Evolutionary conservation across 2,113 vertebrate species (phyloP).

Genomic region (Uria aalge): DNA sequence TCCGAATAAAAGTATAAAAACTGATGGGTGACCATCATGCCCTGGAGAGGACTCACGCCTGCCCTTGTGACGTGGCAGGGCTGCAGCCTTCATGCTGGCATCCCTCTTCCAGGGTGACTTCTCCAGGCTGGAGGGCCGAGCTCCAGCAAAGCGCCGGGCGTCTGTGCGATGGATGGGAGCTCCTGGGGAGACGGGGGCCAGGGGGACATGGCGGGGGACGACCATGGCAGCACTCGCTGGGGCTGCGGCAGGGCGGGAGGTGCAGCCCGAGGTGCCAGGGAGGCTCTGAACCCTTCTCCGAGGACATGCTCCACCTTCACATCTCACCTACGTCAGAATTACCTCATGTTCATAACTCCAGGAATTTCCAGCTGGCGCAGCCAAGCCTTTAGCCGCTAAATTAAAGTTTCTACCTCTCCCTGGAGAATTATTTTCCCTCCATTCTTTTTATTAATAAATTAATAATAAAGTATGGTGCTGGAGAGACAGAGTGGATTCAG

Average conservation of each 20-base stretch:
- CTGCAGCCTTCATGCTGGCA: background rate
- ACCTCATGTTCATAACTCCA: conserved; percentile 38
- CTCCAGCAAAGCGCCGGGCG: background rate
- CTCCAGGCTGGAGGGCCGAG: background rate
- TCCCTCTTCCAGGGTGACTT: background rate
- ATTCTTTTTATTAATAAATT: background rate
- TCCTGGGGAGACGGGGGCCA: background rate
- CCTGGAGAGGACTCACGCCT: background rate
- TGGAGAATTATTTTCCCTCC: background rate
- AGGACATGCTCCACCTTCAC: conserved; percentile 51
- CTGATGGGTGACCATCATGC: background rate
- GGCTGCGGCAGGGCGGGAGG: background rate
- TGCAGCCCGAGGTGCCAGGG: background rate
- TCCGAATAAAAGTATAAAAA: background rate
- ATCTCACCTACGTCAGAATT: conserved; percentile 59
- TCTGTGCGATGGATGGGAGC: background rate
- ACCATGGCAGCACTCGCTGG: rapidly evolving
- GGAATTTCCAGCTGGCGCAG: conserved; percentile 32
- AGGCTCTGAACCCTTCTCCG: conserved; percentile 12
- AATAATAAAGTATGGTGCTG: background rate
- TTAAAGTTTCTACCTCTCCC: conserved; percentile 24
- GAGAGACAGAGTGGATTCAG: background rate
- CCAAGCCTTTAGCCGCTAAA: conserved; percentile 17
- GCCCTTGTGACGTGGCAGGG: background rate
- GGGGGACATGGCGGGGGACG: rapidly evolving